These are phyloP conservation scores for Epiblema foenella DNA, from an alignment of 2,888 invertebrate species.

Conservation along the genomic window DNA sequence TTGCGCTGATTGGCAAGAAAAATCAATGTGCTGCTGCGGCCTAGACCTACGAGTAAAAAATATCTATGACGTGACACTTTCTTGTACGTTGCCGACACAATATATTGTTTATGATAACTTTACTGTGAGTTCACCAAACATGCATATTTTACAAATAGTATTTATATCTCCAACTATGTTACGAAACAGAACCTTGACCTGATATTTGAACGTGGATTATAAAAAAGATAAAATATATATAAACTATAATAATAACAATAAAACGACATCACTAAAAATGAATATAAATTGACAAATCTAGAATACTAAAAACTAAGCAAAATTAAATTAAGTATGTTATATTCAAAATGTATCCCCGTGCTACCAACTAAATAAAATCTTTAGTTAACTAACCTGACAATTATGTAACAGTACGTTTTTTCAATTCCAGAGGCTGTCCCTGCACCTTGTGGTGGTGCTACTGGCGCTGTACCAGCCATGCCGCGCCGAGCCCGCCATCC, in stretches of 20 bases:
- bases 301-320: too few relatives aligned
- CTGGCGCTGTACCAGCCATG: constrained; percentile 74
- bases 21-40: too few relatives aligned
- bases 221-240: constrained; percentile 3
- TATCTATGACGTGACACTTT: too few relatives aligned
- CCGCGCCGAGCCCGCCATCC: constrained; percentile 72
- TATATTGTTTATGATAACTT: neutral
- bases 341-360: too few relatives aligned
- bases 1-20: too few relatives aligned
- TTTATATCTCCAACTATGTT: neutral
- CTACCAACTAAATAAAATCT: too few relatives aligned
- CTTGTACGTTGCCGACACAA: neutral
- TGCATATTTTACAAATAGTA: constrained; percentile 9
- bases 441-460: constrained; percentile 76
- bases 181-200: constrained; percentile 23
- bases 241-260: too few relatives aligned
- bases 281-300: too few relatives aligned
- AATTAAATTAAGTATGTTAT: too few relatives aligned
- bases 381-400: too few relatives aligned
- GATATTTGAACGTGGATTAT: constrained; percentile 10
- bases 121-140: constrained; percentile 14
- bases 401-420: constrained; percentile 31
- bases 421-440: constrained; percentile 78
- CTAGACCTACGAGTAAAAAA: too few relatives aligned
- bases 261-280: too few relatives aligned